Evolutionary conservation across 2,888 invertebrate species (phyloP).

Genomic region (Teleogryllus oceanicus): DNA sequence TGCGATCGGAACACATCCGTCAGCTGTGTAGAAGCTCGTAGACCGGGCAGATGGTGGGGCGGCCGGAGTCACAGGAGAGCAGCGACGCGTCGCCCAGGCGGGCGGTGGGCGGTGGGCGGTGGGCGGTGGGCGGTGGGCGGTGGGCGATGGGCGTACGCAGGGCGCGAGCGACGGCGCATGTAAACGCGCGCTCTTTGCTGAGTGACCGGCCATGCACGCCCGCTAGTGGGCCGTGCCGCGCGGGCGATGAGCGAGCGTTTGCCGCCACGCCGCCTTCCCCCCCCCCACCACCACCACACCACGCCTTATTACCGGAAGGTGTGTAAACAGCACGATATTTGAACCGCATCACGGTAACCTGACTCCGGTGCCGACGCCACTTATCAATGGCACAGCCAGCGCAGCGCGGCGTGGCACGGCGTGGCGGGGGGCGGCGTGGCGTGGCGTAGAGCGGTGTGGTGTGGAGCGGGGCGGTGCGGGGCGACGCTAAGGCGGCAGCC

Average conservation of each 20-base stretch:
- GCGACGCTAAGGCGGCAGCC: neutral
- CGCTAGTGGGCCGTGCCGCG: conserved; percentile 3
- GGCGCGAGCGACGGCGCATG: neutral
- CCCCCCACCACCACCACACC: neutral
- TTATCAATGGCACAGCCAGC: conserved; percentile 3
- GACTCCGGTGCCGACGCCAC: neutral
- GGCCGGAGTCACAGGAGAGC: no score
- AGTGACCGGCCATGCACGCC: conserved; percentile 9
- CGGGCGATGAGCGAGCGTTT: neutral
- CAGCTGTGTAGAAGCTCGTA: no score
- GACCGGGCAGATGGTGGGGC: no score
- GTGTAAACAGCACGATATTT: conserved; percentile 9
- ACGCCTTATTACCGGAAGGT: neutral
- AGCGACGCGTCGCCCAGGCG: no score
- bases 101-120: no score
- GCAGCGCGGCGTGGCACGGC: neutral
- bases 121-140: no score
- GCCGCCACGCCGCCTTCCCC: neutral
- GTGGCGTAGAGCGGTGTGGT: no score
- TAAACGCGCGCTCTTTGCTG: neutral
- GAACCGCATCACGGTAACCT: neutral
- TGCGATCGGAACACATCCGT: no score
- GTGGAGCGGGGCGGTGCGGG: neutral
- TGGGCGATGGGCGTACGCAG: neutral
- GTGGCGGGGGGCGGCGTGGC: no score